phyloP scores from a whole-genome alignment of 2,113 vertebrate genomes.

The Salminus brasiliensis region DNA sequence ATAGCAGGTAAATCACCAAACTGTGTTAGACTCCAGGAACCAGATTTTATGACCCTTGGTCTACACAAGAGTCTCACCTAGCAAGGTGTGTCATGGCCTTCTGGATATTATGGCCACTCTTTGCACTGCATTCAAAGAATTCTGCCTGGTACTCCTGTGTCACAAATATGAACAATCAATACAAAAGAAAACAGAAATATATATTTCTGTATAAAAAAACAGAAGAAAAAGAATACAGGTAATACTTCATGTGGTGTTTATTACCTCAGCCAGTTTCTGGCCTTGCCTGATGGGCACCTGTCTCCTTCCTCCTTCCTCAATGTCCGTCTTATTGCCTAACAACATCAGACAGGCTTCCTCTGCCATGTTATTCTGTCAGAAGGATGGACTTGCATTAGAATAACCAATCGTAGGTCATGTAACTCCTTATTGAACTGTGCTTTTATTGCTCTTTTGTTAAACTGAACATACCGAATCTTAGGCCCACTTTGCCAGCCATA shows the following conservation, averaged over 20 bases:
- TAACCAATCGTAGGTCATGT: background rate
- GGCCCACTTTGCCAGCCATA: background rate
- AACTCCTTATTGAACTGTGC: background rate
- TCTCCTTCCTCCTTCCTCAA: conserved; percentile 52
- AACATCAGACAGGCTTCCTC: conserved; percentile 79
- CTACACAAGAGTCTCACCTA: conserved; percentile 62
- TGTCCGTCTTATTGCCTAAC: conserved; percentile 82
- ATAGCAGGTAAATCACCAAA: background rate
- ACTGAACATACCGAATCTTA: background rate
- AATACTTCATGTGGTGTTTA: background rate
- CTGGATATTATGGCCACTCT: conserved; percentile 74
- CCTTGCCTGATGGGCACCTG: conserved; percentile 73
- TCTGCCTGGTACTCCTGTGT: conserved; percentile 79
- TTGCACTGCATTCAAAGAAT: conserved; percentile 84
- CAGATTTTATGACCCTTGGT: background rate
- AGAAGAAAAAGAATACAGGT: background rate
- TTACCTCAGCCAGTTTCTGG: conserved; percentile 77
- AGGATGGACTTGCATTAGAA: background rate
- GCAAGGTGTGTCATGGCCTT: conserved; percentile 81
- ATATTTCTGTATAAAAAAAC: too few species aligned
- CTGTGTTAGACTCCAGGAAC: background rate
- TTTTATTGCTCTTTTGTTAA: background rate
- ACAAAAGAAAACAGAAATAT: too few species aligned
- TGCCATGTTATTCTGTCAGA: conserved; percentile 74
- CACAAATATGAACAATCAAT: conserved; percentile 9